Evolutionary conservation across 2,888 invertebrate genomes (phyloP), one percentile per base, ranked within the genome.

Genomic region (Melanostoma mellinum): DNA sequence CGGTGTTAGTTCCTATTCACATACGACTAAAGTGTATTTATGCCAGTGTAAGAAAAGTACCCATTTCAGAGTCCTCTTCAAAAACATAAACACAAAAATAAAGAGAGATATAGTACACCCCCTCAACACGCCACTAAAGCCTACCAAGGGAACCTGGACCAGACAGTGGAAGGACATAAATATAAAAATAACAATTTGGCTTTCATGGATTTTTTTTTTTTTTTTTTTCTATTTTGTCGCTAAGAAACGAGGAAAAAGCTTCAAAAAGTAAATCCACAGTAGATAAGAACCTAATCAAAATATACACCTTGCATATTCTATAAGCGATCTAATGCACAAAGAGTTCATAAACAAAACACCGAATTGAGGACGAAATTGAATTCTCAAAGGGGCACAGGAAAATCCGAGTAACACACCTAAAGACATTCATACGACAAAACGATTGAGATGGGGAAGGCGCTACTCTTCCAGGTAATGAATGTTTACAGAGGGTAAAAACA

Each of bases 261-360:
- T 67, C 61, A 61, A 56, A 46, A 69, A 77, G 77, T 76, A 72
- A 82, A 68, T 77, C 81, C 77, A 63, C 61, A 82, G 77, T 78
- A 84, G 82, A 84, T 84, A 78, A 84, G 82, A 65, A 78, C 74
- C 78, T 84, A 84, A 84, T 84, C 82, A 84, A 84, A 84, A 84
- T 84, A 78, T 53, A 74, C 78, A 58, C 65, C 58, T 78, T 69
- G 63, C 78, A 72, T 33, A 40, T n/a, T 69, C n/a, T 53, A 40
- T 10, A 46, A 53, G 55, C 9, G 53, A 67, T 82, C 63, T 73
- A 73, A 69, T 56, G 65, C 30, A 69, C 61, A 67, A 67, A 53
- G 63, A 78, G 69, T 65, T 63, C 78, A 84, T 76, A 68, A 68
- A 73, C 77, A 77, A 77, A 73, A 61, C 48, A 68, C 63, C 36